These are phyloP conservation scores for Ctenopoma multispine DNA, from an alignment of 2,797 vertebrate genomes.

Conservation along the genomic window DNA sequence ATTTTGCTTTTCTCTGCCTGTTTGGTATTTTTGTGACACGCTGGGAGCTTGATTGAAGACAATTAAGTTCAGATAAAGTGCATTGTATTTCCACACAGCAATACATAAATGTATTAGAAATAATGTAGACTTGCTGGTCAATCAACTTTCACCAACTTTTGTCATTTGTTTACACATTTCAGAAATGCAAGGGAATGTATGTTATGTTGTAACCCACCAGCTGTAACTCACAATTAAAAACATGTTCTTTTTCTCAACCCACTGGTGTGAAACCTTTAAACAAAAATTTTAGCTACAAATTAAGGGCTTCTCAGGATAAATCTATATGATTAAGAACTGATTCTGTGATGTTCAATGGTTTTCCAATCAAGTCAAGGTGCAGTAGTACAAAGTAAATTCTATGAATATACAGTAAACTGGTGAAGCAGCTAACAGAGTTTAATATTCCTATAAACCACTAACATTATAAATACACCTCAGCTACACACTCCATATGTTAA, in stretches of 20 bases:
- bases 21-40: slow-evolving; percentile 31
- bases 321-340: not conserved
- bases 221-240: not conserved
- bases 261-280: not conserved
- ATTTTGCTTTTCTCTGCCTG: not conserved
- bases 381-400: not conserved
- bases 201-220: not conserved
- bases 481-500: not conserved
- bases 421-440: slow-evolving; percentile 4
- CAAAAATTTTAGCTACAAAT: not conserved
- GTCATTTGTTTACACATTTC: not conserved
- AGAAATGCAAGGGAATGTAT: not conserved
- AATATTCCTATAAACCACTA: not conserved
- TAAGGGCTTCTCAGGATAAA: not conserved
- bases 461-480: not conserved
- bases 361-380: not conserved
- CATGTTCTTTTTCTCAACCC: not conserved
- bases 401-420: not conserved
- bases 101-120: not conserved
- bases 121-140: not conserved
- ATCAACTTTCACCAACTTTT: not conserved
- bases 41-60: slow-evolving; percentile 20
- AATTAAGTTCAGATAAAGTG: not conserved
- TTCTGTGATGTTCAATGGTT: not conserved
- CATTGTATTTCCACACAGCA: not conserved